Evolutionary conservation across 2,797 vertebrate species (phyloP), one percentile per base, ranked within the genome.

Genomic region (Synanceia verrucosa): DNA sequence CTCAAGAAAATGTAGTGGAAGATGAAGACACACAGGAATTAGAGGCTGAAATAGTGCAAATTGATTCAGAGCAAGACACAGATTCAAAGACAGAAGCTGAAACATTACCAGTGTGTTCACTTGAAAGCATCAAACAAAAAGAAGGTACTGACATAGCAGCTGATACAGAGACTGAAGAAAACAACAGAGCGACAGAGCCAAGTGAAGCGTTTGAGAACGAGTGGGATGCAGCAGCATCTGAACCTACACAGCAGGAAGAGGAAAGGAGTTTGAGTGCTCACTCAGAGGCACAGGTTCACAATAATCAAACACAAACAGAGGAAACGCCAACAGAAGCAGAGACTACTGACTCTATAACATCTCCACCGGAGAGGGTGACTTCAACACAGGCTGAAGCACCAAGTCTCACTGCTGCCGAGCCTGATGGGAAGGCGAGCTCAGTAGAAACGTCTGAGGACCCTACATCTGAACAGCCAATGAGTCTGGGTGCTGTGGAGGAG

Each of bases 31-130:
- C 23, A 12, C 55, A 29, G 66, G 59, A 69, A 41, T 0, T 8
- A 1, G 37, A 76, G 31, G 52, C 2, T 50, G 65, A 76, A 37
- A 39, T 1, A 39, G 33, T 3, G 51, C n/a, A 66, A 23, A 43
- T 0, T 12, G 69, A 80, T 44, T 31, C 34, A 11, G 33, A 78
- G 11, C 39, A 61, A 37, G 44, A 53, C 12, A 6, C 0, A 39
- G 36, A 77, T 48, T 60, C 34, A 37, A 23, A 73, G 16, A 36
- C 33, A 34, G 57, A 70, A 48, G 70, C n/a, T 62, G 70, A 82
- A 47, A 46, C 39, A 19, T 14, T 6, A 48, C 50, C 8, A 14
- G 6, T 3, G 8, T 21, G 56, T 56, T 55, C 28, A 23, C 24
- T 62, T 29, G 65, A 85, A 11, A 23, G 31, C 48, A 67, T 39